phyloP scores from a whole-genome alignment of 2,888 invertebrate genomes.

The Brachylomia viminalis region DNA sequence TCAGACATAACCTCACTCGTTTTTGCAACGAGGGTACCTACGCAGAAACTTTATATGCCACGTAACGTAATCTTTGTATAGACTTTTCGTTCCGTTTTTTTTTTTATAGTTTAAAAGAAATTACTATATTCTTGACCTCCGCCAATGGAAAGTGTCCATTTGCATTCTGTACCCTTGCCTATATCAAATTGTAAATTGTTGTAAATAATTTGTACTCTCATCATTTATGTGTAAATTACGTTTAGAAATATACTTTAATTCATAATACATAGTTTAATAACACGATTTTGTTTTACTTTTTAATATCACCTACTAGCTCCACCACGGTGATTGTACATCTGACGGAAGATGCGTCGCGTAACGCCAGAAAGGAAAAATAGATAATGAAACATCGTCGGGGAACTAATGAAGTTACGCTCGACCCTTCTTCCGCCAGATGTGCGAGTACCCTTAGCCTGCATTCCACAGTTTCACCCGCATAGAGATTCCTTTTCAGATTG shows the following conservation, averaged over 20 bases:
- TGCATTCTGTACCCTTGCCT: neutral
- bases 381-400: too few species aligned
- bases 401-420: too few species aligned
- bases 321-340: too few species aligned
- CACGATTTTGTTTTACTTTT: constrained; percentile 29
- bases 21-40: neutral
- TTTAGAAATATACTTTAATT: constrained; percentile 24
- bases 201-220: constrained; percentile 48
- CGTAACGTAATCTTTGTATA: neutral
- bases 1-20: neutral
- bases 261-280: constrained; percentile 36
- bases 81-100: neutral
- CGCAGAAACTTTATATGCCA: neutral
- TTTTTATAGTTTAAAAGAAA: neutral
- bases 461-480: too few species aligned
- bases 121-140: neutral
- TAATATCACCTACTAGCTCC: neutral
- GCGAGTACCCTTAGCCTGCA: too few species aligned
- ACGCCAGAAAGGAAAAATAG: too few species aligned
- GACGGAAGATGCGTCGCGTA: too few species aligned
- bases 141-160: neutral
- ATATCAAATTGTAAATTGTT: constrained; percentile 48
- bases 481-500: too few species aligned
- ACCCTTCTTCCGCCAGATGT: too few species aligned
- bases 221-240: constrained; percentile 41